These are phyloP conservation scores for Diploscapter pachys DNA, from an alignment of 1,140 invertebrate genomes.

Conservation along the genomic window DNA sequence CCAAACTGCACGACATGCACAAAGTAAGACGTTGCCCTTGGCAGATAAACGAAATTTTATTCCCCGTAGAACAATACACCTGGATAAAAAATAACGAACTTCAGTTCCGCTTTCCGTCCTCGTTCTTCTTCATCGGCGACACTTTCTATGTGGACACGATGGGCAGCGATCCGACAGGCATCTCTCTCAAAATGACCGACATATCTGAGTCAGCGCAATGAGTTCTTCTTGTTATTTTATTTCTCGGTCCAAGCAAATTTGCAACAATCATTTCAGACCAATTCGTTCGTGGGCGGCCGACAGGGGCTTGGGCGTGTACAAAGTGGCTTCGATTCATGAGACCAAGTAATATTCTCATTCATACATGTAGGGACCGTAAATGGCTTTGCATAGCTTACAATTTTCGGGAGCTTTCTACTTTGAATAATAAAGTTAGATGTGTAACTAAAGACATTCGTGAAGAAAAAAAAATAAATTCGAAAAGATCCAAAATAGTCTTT, in stretches of 20 bases:
- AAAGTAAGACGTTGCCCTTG: not conserved
- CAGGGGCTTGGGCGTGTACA: not conserved
- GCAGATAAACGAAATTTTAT: not conserved
- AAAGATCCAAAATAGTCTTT: no score
- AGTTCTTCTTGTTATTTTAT: no score
- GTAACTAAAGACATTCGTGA: no score
- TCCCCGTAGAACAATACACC: not conserved
- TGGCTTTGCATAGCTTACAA: no score
- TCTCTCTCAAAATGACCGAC: no score
- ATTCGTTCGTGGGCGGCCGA: not conserved
- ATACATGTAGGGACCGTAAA: no score
- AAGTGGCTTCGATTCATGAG: not conserved
- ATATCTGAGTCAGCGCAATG: no score
- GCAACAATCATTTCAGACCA: not conserved
- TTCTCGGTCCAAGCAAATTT: no score
- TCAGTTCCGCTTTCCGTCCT: constrained; percentile 20
- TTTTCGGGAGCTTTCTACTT: no score
- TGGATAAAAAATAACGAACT: not conserved
- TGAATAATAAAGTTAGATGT: no score
- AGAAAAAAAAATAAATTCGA: no score
- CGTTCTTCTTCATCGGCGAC: constrained; percentile 29
- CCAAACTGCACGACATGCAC: constrained; percentile 2
- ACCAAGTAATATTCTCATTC: no score
- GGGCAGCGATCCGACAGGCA: not conserved
- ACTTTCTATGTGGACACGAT: constrained; percentile 21